Percentiles rank a stretch among this genome's conserved stretches.
Conservation (phyloP, 2,888 invertebrate species). For the Drosophila yooni region DNA sequence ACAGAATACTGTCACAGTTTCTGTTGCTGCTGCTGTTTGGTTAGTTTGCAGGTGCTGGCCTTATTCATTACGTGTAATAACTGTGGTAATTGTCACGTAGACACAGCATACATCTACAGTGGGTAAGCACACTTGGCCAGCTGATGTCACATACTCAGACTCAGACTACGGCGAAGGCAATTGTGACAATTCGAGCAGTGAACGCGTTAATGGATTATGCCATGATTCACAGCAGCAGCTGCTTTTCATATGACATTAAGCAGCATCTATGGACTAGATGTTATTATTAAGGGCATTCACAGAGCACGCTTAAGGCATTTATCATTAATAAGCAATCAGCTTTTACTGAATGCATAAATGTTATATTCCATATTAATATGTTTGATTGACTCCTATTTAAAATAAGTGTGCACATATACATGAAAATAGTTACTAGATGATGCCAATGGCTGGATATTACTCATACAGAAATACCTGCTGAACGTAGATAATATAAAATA, state of each 20-base stretch:
- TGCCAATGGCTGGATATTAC: not conserved
- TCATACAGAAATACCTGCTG: not conserved
- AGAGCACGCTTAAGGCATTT: not conserved
- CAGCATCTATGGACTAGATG: not conserved
- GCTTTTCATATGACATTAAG: not conserved
- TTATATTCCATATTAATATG: not conserved
- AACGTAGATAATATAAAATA: not conserved
- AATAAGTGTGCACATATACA: not conserved
- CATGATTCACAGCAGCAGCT: constrained; percentile 10
- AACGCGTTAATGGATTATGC: constrained; percentile 23
- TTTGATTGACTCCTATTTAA: not conserved
- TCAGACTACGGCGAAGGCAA: constrained; percentile 4
- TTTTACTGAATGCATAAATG: constrained; percentile 4
- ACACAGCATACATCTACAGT: constrained; percentile 4
- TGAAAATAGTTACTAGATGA: not conserved
- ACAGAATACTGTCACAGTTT: constrained; percentile 16
- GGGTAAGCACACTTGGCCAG: constrained; percentile 40
- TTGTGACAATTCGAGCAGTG: constrained; percentile 41
- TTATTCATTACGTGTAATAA: constrained; percentile 61
- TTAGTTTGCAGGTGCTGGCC: constrained; percentile 1
- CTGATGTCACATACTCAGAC: constrained; percentile 3
- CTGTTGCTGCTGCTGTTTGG: constrained; percentile 16
- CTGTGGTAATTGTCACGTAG: constrained; percentile 71
- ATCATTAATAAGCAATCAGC: constrained; percentile 27
- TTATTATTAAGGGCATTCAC: constrained; percentile 6